phyloP scores from a whole-genome alignment of 2,113 vertebrate species.

The Calidris pugnax region DNA sequence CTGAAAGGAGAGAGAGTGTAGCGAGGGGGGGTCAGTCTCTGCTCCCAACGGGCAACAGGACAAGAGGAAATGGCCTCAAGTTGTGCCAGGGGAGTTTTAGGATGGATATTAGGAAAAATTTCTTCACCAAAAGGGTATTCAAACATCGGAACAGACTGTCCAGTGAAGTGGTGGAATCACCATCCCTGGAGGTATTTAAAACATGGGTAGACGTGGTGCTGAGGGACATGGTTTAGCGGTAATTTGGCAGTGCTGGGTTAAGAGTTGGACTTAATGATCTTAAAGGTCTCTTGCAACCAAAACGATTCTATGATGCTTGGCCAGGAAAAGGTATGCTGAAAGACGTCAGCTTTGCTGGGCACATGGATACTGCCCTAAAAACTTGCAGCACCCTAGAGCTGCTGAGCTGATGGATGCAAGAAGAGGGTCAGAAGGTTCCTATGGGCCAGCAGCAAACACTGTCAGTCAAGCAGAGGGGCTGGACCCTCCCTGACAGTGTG shows the following conservation, averaged over 20 bases:
- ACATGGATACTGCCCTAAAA: neutral
- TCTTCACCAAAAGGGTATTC: neutral
- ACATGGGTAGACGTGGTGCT: no score
- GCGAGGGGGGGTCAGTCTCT: neutral
- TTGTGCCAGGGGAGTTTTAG: neutral
- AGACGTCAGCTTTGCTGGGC: neutral
- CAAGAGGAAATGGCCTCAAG: neutral
- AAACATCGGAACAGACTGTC: neutral
- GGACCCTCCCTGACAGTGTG: neutral
- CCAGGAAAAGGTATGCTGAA: neutral
- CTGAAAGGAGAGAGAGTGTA: neutral
- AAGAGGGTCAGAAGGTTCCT: neutral
- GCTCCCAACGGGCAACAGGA: neutral
- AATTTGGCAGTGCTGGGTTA: no score
- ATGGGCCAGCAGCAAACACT: accelerated
- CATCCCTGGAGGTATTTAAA: neutral
- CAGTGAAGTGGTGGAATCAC: neutral
- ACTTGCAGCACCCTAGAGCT: accelerated
- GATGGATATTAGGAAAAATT: neutral
- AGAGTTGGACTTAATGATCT: no score
- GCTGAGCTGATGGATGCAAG: accelerated
- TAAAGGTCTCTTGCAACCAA: no score
- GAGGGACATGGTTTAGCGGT: no score
- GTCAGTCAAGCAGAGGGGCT: neutral
- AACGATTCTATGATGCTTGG: neutral